These are phyloP conservation scores for Philopotamus ludificatus DNA, from an alignment of 1,140 invertebrate species.

Conservation along the genomic window DNA sequence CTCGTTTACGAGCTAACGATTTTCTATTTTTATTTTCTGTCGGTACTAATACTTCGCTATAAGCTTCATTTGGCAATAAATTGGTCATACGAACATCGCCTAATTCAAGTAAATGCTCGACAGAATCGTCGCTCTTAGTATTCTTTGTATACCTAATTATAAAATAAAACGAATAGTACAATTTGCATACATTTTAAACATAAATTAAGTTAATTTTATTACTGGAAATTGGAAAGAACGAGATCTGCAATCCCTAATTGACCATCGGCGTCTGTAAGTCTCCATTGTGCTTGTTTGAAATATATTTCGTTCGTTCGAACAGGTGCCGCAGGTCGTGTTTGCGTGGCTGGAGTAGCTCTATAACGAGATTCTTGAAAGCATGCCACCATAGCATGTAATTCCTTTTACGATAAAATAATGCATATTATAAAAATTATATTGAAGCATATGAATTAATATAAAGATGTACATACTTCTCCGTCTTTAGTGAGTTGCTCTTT, in stretches of 20 bases:
- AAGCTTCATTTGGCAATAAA: constrained; percentile 90
- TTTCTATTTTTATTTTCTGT: constrained; percentile 86
- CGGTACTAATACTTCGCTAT: constrained; percentile 87
- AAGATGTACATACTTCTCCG: constrained; percentile 31
- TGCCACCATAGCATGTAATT: constrained; percentile 52
- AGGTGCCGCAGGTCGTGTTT: constrained; percentile 68
- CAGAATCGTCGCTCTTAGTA: constrained; percentile 94
- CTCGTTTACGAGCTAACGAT: constrained; percentile 83
- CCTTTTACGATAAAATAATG: constrained; percentile 50
- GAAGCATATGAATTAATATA: not conserved
- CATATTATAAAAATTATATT: constrained; percentile 4
- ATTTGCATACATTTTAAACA: constrained; percentile 7
- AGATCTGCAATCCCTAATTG: constrained; percentile 96
- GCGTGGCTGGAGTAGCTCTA: constrained; percentile 50
- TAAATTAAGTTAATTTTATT: constrained; percentile 46
- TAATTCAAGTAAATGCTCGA: constrained; percentile 95
- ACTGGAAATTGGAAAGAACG: constrained; percentile 93
- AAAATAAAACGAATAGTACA: constrained; percentile 21
- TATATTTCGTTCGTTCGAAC: constrained; percentile 94
- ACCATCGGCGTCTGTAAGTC: constrained; percentile 95
- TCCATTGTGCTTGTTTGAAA: constrained; percentile 98
- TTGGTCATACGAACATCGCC: constrained; percentile 96
- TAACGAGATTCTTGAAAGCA: constrained; percentile 72
- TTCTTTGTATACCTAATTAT: constrained; percentile 94
- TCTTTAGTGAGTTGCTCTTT: constrained; percentile 73